A percentile compares a stretch with the other conserved stretches of the same genome.
Conservation (phyloP, 2,888 invertebrate genomes). For the Crepidodera aurea region DNA sequence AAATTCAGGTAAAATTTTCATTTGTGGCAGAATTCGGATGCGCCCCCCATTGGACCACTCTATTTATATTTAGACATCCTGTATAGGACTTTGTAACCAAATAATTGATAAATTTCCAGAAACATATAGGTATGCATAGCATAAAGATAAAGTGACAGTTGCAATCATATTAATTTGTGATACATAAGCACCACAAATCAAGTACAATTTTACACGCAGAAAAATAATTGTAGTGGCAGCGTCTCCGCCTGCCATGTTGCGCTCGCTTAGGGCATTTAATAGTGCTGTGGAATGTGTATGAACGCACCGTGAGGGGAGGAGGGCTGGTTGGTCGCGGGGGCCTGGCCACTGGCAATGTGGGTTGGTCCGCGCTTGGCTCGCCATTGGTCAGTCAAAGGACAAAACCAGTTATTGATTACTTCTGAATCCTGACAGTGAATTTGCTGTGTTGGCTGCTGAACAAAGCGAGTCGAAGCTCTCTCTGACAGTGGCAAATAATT, state of each 20-base stretch:
- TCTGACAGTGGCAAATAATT: conserved; percentile 6
- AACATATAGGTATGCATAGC: no score
- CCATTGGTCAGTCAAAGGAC: conserved; percentile 53
- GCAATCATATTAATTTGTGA: no score
- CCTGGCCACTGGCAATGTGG: conserved; percentile 27
- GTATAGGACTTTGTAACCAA: no score
- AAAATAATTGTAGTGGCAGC: neutral
- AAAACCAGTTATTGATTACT: conserved; percentile 46
- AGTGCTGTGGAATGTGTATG: neutral
- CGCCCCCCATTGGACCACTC: no score
- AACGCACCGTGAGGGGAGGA: conserved; percentile 17
- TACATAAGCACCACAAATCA: no score
- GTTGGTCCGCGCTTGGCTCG: conserved; percentile 41
- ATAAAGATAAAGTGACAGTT: no score
- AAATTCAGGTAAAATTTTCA: no score
- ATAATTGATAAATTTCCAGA: no score
- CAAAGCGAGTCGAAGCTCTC: neutral
- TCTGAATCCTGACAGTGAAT: conserved; percentile 8
- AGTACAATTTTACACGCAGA: neutral
- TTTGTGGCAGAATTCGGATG: no score
- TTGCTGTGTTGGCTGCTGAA: neutral
- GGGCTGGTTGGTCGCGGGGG: conserved; percentile 19
- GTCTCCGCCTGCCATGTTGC: neutral
- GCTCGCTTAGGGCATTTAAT: neutral
- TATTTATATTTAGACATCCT: no score